Conservation (phyloP, 2,113 vertebrate species). For the Nothobranchius furzeri region DNA sequence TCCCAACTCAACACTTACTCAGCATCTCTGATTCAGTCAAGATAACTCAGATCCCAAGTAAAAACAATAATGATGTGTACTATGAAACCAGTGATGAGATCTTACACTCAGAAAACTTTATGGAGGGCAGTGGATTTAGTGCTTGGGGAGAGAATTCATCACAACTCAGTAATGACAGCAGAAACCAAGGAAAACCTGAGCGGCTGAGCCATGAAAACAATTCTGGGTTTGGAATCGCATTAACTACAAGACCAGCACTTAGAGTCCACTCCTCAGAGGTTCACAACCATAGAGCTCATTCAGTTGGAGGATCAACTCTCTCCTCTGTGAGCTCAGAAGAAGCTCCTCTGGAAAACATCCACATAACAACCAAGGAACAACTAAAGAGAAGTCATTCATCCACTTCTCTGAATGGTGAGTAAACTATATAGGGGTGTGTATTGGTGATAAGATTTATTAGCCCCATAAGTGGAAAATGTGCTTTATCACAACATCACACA, state of each 20-base stretch:
- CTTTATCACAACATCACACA: too few relatives aligned
- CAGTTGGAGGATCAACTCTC: slow-evolving; percentile 20
- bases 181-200: slow-evolving; percentile 6
- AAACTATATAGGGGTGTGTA: not conserved
- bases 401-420: slow-evolving; percentile 37
- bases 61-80: not conserved
- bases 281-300: slow-evolving; percentile 16
- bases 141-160: not conserved
- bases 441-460: too few relatives aligned
- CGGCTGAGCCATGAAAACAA: not conserved
- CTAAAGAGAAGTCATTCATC: slow-evolving; percentile 11
- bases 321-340: slow-evolving; percentile 31
- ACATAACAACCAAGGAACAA: slow-evolving; percentile 7
- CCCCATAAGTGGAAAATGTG: too few relatives aligned
- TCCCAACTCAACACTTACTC: slow-evolving; percentile 23
- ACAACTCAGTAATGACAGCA: slow-evolving; percentile 4
- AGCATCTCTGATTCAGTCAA: not conserved
- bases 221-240: slow-evolving; percentile 24
- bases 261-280: slow-evolving; percentile 3
- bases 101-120: slow-evolving; percentile 16
- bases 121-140: slow-evolving; percentile 39
- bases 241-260: slow-evolving; percentile 15
- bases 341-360: slow-evolving; percentile 11
- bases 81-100: slow-evolving; percentile 5
- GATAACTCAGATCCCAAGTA: not conserved